Evolutionary conservation across 35 echinoderm and acorn worm genomes (phyloP).

Genomic region (Chiridota heheva): DNA sequence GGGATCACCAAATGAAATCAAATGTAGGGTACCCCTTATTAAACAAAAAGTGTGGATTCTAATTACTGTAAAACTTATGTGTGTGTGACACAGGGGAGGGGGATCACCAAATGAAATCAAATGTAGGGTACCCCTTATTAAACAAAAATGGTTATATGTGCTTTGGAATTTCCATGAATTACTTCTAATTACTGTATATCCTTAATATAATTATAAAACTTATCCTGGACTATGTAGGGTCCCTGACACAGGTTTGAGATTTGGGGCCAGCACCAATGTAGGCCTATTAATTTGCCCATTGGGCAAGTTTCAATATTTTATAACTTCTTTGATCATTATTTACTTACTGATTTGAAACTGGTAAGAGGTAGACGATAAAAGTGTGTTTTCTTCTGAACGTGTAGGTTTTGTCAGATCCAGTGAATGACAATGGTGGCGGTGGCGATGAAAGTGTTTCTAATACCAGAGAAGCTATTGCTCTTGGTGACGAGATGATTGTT

Average conservation of each 20-base stretch:
- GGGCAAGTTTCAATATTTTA: background rate
- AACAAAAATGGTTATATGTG: too few relatives aligned
- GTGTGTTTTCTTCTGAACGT: background rate
- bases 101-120: too few relatives aligned
- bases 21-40: too few relatives aligned
- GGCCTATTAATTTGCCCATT: background rate
- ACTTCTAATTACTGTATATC: too few relatives aligned
- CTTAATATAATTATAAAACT: too few relatives aligned
- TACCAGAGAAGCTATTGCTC: conserved; percentile 56
- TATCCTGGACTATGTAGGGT: too few relatives aligned
- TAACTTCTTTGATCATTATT: background rate
- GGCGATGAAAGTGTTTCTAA: background rate
- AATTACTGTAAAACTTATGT: too few relatives aligned
- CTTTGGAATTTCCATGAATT: too few relatives aligned
- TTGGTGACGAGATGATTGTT: conserved; percentile 54
- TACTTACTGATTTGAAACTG: background rate
- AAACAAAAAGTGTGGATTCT: too few relatives aligned
- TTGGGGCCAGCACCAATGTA: background rate
- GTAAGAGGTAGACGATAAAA: background rate
- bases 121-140: too few relatives aligned
- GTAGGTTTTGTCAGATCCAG: conserved; percentile 34
- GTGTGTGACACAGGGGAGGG: too few relatives aligned
- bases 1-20: too few relatives aligned
- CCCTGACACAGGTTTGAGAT: background rate
- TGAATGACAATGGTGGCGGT: background rate